Evolutionary conservation across 2,888 invertebrate genomes (phyloP), one percentile per base, ranked within the genome.

Genomic region (Nomada ferruginata): DNA sequence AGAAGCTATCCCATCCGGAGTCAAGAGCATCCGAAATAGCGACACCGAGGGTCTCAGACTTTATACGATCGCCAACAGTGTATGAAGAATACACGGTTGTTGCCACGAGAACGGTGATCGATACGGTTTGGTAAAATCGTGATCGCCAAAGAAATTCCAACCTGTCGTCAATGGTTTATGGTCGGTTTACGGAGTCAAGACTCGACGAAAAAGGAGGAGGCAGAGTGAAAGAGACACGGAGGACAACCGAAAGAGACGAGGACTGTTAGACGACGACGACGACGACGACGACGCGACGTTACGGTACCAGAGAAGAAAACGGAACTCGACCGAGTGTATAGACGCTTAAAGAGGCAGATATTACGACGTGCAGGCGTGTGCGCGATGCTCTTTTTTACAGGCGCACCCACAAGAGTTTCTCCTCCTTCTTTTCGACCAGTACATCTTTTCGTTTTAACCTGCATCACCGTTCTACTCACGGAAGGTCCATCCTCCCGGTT

Each of bases 301-400:
- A 36, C 65, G 70, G 64, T 63, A 55, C 57, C 82, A 18, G 29
- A 68, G 74, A 81, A 85, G 75, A 79, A 85, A 87, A 87, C 80
- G 79, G 79, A 69, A 82, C 77, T 77, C 81, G 83, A 59, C 71
- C 84, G 70, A 84, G 81, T 79, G 81, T 79, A 82, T 64, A 76
- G 79, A 85, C 76, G 79, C 78, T 84, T 47, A 47, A 84, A 86
- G 81, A 85, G 86, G 80, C 89, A 86, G 87, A 87, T 87, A 89
- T 88, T 88, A 85, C 86, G 83, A 77, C 73, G 79, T 84, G 82
- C 85, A 85, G 78, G 84, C 90, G 88, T 87, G 87, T 89, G 89
- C 90, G 88, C 85, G 86, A 88, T 88, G 89, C 87, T 89, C 87
- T 87, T 91, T 91, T 87, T 91, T 91, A 91, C 86, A 83, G 87